A percentile compares a stretch with the other conserved stretches of the same genome.
Conservation (phyloP, 1,140 invertebrate species). For the Anthonomus grandis region DNA sequence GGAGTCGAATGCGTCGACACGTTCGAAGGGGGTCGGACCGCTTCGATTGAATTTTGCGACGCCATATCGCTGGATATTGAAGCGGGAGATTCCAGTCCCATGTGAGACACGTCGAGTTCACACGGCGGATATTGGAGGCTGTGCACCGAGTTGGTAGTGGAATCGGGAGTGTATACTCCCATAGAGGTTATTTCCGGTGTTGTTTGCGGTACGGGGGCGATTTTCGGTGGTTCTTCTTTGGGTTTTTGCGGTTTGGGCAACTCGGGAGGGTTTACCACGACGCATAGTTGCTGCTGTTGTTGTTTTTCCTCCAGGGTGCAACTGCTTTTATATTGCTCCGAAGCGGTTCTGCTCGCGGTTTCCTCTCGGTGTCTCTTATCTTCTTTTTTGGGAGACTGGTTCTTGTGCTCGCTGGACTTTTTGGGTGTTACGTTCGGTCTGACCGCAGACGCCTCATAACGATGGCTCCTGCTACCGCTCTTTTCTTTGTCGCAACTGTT, state of each 20-base stretch:
- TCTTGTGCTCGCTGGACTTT: constrained; percentile 47
- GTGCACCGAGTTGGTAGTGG: constrained; percentile 79
- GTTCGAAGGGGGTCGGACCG: constrained; percentile 53
- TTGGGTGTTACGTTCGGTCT: constrained; percentile 19
- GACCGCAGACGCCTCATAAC: constrained; percentile 22
- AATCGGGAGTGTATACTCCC: constrained; percentile 81
- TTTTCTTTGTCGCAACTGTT: constrained; percentile 46
- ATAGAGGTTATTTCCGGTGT: constrained; percentile 71
- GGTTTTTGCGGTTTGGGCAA: constrained; percentile 21
- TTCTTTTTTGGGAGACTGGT: constrained; percentile 40
- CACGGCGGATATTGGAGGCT: constrained; percentile 76
- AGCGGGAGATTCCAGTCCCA: constrained; percentile 81
- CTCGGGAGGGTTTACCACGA: constrained; percentile 5
- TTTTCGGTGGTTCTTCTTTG: constrained; percentile 16
- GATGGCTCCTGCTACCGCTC: constrained; percentile 42
- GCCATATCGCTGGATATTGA: constrained; percentile 83
- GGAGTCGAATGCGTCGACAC: constrained; percentile 55
- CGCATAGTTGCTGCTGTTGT: too few relatives aligned
- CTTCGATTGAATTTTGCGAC: constrained; percentile 69
- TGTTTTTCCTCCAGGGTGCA: too few relatives aligned
- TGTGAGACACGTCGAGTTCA: constrained; percentile 77
- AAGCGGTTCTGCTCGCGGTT: constrained; percentile 17
- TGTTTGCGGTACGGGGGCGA: constrained; percentile 54
- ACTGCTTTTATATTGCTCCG: constrained; percentile 19
- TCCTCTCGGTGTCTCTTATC: constrained; percentile 29